phyloP scores from a whole-genome alignment of 2,797 vertebrate genomes.

The Xenentodon cancila region DNA sequence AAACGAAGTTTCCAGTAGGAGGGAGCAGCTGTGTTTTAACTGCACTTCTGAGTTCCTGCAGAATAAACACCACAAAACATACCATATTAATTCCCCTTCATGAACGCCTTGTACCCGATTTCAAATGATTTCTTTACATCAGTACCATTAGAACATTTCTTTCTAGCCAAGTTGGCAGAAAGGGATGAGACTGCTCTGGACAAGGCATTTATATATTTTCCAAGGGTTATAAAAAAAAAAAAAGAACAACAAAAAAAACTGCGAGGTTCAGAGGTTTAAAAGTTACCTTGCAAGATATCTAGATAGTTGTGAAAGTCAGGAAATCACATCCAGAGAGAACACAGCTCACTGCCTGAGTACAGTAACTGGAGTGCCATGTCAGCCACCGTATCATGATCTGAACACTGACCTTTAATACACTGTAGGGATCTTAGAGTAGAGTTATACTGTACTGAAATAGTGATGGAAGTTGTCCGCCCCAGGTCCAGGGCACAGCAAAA shows the following conservation, averaged over 20 bases:
- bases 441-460: no score
- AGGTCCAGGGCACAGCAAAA: no score
- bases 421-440: no score
- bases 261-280: not conserved
- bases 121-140: not conserved
- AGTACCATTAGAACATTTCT: no score
- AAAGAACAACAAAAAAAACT: not conserved
- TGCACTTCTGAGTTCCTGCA: not conserved
- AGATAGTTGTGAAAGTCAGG: not conserved
- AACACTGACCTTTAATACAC: no score
- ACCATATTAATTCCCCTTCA: not conserved
- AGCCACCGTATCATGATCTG: no score
- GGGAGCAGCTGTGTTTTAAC: constrained; percentile 2
- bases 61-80: not conserved
- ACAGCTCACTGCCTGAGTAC: not conserved
- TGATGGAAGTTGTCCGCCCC: no score
- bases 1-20: not conserved
- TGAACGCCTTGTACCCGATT: not conserved
- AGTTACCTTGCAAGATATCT: not conserved
- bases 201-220: no score
- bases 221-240: no score
- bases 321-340: not conserved
- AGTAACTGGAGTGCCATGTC: no score
- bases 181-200: no score
- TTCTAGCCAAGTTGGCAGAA: no score